phyloP scores from a whole-genome alignment of 2,888 invertebrate genomes.

The Oligia strigilis region DNA sequence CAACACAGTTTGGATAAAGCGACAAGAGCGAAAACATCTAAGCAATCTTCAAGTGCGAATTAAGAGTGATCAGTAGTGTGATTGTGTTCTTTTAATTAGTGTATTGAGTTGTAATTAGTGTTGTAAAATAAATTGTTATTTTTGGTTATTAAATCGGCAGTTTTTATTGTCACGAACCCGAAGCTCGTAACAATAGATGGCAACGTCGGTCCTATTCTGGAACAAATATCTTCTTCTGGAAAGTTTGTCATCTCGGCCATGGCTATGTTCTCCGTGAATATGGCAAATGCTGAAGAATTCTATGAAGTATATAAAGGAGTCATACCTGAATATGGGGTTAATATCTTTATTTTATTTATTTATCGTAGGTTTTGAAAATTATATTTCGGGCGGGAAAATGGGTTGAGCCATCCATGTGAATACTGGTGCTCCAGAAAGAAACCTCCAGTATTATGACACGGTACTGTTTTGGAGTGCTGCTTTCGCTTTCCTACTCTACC shows the following conservation, averaged over 20 bases:
- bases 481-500: not conserved
- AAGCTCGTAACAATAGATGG: too few species aligned
- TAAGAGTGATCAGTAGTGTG: too few species aligned
- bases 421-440: not conserved
- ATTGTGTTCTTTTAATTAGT: too few species aligned
- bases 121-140: too few species aligned
- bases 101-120: too few species aligned
- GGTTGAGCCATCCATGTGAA: not conserved
- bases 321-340: slow-evolving; percentile 93
- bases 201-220: slow-evolving; percentile 93
- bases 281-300: slow-evolving; percentile 96
- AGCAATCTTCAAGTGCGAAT: too few species aligned
- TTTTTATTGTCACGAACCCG: too few species aligned
- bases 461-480: not conserved
- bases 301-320: slow-evolving; percentile 97
- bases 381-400: not conserved
- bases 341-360: not conserved
- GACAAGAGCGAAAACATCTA: too few species aligned
- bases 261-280: slow-evolving; percentile 94
- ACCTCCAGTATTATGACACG: not conserved
- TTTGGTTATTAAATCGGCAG: too few species aligned
- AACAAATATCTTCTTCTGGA: slow-evolving; percentile 92
- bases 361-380: not conserved
- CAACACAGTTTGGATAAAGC: too few species aligned
- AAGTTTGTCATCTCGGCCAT: slow-evolving; percentile 95